These are phyloP conservation scores for Vipera ursinii DNA, from an alignment of 2,797 vertebrate genomes.

Conservation along the genomic window DNA sequence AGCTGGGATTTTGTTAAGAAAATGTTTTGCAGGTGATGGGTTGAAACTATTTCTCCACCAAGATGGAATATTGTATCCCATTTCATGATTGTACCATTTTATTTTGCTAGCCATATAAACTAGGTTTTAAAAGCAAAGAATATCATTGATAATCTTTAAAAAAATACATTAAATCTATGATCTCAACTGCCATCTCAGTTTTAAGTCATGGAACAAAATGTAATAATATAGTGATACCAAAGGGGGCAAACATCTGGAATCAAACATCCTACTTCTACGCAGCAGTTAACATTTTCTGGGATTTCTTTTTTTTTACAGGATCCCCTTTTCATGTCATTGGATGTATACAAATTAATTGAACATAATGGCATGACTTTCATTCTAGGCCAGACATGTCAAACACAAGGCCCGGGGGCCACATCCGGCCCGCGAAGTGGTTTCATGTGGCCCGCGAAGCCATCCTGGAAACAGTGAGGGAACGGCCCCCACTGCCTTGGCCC, in stretches of 20 bases:
- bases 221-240: neutral
- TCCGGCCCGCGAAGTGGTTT: too few species aligned
- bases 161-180: neutral
- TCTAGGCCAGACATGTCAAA: too few species aligned
- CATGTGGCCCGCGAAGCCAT: too few species aligned
- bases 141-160: neutral
- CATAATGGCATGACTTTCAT: neutral
- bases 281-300: neutral
- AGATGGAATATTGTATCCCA: neutral
- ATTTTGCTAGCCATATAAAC: neutral
- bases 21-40: neutral
- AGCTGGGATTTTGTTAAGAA: neutral
- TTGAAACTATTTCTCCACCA: neutral
- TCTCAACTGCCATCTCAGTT: neutral
- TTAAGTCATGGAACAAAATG: neutral
- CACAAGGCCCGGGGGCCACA: too few species aligned
- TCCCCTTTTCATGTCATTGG: neutral
- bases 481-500: too few species aligned
- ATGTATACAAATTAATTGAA: neutral
- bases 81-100: neutral
- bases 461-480: too few species aligned
- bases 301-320: neutral
- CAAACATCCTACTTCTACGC: neutral
- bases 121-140: neutral
- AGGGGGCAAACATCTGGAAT: neutral